Evolutionary conservation across 1,140 invertebrate species (phyloP), one percentile per base, ranked within the genome.

Genomic region (Steinernema khuongi): DNA sequence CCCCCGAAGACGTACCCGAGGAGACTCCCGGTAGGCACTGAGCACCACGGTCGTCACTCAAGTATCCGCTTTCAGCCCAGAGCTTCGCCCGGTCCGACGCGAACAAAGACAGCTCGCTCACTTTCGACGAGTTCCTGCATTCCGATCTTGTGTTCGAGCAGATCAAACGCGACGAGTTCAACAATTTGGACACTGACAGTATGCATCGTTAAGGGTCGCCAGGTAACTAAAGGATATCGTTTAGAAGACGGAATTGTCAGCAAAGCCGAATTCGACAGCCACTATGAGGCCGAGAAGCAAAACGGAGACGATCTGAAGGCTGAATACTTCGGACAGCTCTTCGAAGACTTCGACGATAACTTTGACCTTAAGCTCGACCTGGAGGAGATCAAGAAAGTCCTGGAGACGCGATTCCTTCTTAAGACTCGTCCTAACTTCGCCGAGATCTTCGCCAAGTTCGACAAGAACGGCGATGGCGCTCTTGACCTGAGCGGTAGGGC

Each of bases 181-280:
- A 60, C 50, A 60, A 60, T 60, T 60, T 60, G 50, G 50, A 60
- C 22, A 17, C 50, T 22, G 26, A 60, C 50, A 60, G 50, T 60
- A 60, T n/a, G n/a, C n/a, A n/a, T n/a, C n/a, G n/a, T n/a, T n/a
- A n/a, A n/a, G n/a, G n/a, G n/a, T n/a, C n/a, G 36, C 36, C 7
- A 11, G 36, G n/a, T n/a, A 7, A 41, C 36, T 41, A 7, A 41
- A 41, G 36, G 36, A 41, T 41, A 41, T 11, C n/a, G 36, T 60
- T 7, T 22, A 60, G 50, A 60, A 22, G 50, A 60, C 19, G 50
- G 50, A 22, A 22, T 60, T 14, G 50, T 60, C 7, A 60, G 50
- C 50, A 60, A 60, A 60, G 50, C 14, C 4, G 50, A 60, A 22
- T 60, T 60, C 19, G 50, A 60, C 22, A 26, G 11, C 50, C 50